Conservation (phyloP, 2,113 vertebrate genomes). For the Vulpes lagopus region DNA sequence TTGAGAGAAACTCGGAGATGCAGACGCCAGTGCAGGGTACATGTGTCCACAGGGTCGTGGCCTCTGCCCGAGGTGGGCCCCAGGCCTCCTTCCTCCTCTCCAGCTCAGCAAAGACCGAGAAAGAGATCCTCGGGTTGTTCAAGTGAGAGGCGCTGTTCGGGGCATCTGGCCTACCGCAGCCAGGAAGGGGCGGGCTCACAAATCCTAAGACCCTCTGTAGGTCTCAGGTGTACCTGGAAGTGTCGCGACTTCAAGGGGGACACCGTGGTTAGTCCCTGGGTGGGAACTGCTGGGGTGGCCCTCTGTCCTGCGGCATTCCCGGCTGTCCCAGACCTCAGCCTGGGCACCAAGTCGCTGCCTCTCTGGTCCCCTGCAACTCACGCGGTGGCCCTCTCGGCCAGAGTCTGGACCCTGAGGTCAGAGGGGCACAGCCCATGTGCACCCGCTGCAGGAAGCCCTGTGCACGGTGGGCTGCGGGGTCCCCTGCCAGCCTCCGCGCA, state of each 20-base stretch:
- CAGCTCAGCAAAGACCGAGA: not conserved
- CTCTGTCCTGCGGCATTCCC: not conserved
- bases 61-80: not conserved
- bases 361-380: not conserved
- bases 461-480: not conserved
- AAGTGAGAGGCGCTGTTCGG: accelerated
- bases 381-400: not conserved
- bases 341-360: not conserved
- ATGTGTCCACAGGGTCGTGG: not conserved
- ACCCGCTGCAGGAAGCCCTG: not conserved
- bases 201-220: accelerated
- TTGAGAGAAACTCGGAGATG: not conserved
- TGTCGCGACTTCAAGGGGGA: not conserved
- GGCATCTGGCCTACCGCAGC: no score
- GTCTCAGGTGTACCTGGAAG: accelerated
- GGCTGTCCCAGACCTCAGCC: not conserved
- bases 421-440: not conserved
- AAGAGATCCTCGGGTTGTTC: not conserved
- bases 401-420: not conserved
- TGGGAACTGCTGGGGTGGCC: not conserved
- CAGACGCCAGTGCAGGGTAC: not conserved
- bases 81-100: not conserved
- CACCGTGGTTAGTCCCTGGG: not conserved
- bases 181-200: not conserved
- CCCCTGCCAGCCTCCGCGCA: not conserved